phyloP scores from a whole-genome alignment of 2,113 vertebrate genomes.

The Anoplopoma fimbria region DNA sequence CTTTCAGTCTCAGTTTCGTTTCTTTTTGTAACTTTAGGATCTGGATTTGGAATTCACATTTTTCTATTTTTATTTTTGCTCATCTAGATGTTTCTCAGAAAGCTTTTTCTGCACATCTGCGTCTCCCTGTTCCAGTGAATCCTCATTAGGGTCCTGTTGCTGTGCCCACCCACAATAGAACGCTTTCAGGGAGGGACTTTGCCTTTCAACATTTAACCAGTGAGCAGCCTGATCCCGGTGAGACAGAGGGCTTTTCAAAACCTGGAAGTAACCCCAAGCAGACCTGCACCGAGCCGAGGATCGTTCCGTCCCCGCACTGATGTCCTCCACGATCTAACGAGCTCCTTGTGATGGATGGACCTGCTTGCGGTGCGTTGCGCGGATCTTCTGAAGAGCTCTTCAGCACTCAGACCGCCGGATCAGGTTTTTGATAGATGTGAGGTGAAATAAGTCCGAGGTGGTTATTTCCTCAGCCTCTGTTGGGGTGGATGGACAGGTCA shows the following conservation, averaged over 20 bases:
- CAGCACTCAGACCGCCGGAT: constrained; percentile 30
- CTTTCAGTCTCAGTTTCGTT: neutral
- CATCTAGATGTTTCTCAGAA: neutral
- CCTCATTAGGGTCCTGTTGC: constrained; percentile 30
- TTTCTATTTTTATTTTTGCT: no score
- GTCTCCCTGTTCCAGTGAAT: constrained; percentile 22
- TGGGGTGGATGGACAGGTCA: constrained; percentile 71
- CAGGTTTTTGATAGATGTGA: constrained; percentile 39
- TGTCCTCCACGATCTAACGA: constrained; percentile 14
- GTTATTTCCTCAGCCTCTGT: neutral
- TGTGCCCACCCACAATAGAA: constrained; percentile 71
- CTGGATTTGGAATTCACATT: neutral
- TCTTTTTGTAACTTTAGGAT: no score
- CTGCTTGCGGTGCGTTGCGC: constrained; percentile 7
- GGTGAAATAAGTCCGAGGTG: neutral
- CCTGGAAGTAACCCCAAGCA: constrained; percentile 48
- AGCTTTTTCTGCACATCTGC: neutral
- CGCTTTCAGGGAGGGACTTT: constrained; percentile 75
- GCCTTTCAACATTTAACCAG: constrained; percentile 69
- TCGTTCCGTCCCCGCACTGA: neutral
- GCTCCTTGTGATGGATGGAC: constrained; percentile 66
- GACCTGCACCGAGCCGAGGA: neutral
- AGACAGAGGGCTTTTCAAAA: constrained; percentile 72
- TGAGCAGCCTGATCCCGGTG: constrained; percentile 54
- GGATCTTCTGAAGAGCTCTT: constrained; percentile 26